A percentile compares a stretch with the other conserved stretches of the same genome.
Conservation (phyloP, 2,113 vertebrate species). For the Macheiramphus alcinus region DNA sequence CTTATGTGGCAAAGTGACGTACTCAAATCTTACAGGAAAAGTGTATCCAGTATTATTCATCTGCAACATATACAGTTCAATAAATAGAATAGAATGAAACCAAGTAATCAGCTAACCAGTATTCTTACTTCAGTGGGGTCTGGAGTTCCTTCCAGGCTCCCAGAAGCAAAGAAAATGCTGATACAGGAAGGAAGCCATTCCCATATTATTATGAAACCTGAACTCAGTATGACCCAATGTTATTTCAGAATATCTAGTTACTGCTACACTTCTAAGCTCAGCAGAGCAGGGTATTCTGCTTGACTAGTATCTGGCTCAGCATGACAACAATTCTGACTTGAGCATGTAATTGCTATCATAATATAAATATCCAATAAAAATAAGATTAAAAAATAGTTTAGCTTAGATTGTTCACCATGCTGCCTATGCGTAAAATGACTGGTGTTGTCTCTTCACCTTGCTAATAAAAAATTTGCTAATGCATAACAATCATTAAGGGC, state of each 20-base stretch:
- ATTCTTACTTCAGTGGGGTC: not conserved
- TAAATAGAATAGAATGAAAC: not conserved
- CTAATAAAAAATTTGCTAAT: not conserved
- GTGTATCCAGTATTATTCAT: not conserved
- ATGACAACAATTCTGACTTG: not conserved
- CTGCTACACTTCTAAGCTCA: not conserved
- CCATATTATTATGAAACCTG: not conserved
- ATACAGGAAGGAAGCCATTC: not conserved
- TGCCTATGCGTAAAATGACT: fast-evolving
- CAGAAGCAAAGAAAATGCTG: not conserved
- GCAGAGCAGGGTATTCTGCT: not conserved
- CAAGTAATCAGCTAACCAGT: not conserved
- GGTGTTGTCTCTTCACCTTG: not conserved
- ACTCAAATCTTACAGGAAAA: not conserved
- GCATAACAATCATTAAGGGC: not conserved
- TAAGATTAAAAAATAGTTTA: not conserved
- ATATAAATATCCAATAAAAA: not conserved
- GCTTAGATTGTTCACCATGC: not conserved
- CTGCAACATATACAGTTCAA: not conserved
- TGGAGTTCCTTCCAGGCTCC: not conserved
- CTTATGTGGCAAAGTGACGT: not conserved
- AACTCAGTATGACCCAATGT: not conserved
- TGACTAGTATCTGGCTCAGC: not conserved
- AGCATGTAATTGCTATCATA: not conserved
- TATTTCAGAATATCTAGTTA: not conserved